Percentiles rank a stretch among this genome's conserved stretches.
phyloP scores from a whole-genome alignment of 2,888 invertebrate genomes.

The Ferrisia virgata region DNA sequence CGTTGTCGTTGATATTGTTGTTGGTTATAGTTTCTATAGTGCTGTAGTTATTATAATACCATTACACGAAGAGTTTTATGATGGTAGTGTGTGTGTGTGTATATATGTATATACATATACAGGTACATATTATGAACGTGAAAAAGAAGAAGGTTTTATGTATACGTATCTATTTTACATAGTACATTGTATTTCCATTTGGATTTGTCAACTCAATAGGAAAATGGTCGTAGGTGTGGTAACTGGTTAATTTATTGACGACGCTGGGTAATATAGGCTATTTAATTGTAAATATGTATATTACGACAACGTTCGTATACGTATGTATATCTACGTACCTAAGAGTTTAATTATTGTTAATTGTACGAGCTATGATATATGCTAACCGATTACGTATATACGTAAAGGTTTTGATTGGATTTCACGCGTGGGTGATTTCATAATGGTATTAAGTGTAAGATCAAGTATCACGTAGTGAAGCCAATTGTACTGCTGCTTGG shows the following conservation, averaged over 20 bases:
- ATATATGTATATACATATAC: no score
- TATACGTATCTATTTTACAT: no score
- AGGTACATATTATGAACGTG: no score
- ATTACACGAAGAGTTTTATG: no score
- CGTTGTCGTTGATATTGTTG: not conserved
- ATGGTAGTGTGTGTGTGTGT: no score
- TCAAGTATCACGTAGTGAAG: not conserved
- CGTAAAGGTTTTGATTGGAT: slow-evolving; percentile 17
- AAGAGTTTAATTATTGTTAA: not conserved
- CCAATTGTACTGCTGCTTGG: not conserved
- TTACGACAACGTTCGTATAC: not conserved
- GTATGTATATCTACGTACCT: no score
- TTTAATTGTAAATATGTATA: not conserved
- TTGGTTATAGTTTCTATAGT: no score
- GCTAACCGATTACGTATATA: not conserved
- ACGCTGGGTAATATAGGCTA: not conserved
- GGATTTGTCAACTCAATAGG: not conserved
- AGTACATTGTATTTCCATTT: not conserved
- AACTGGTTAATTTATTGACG: not conserved
- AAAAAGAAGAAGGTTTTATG: not conserved
- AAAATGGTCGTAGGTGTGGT: not conserved
- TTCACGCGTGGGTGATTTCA: slow-evolving; percentile 2
- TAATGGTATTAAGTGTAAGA: slow-evolving; percentile 2
- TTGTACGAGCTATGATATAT: not conserved
- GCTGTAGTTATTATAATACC: no score